Evolutionary conservation across 2,888 invertebrate species (phyloP).

Genomic region (Meiosimyza decipiens): DNA sequence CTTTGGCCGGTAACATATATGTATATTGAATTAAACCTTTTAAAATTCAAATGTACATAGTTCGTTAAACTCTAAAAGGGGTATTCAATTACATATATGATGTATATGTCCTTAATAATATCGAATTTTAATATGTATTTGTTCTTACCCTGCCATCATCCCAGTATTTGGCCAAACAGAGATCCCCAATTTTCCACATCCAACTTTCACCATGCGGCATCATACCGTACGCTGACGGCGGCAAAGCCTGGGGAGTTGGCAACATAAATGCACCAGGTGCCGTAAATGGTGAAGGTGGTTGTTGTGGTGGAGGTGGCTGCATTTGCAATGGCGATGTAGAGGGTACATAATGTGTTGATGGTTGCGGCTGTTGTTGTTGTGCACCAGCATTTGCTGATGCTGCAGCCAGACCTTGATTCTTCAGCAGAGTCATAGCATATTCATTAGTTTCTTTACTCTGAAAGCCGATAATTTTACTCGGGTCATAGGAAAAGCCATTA

Average conservation of each 20-base stretch:
- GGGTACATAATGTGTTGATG: constrained; percentile 28
- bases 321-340: constrained; percentile 39
- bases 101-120: too few relatives aligned
- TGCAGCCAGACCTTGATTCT: constrained; percentile 58
- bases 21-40: too few relatives aligned
- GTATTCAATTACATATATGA: too few relatives aligned
- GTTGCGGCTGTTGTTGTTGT: constrained; percentile 36
- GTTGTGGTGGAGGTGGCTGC: constrained; percentile 35
- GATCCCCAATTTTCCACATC: constrained; percentile 83
- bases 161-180: constrained; percentile 92
- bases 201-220: constrained; percentile 50
- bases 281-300: constrained; percentile 32
- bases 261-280: constrained; percentile 23
- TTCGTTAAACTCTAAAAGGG: too few relatives aligned
- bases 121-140: not conserved
- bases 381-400: constrained; percentile 44
- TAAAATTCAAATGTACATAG: too few relatives aligned
- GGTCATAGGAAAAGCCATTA: constrained; percentile 64
- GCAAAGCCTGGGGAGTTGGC: constrained; percentile 55
- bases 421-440: constrained; percentile 64
- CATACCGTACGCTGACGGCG: constrained; percentile 56
- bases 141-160: constrained; percentile 84
- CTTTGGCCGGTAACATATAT: too few relatives aligned
- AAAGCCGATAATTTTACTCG: constrained; percentile 66
- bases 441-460: constrained; percentile 67